Percentiles rank a stretch among this genome's conserved stretches.
Evolutionary conservation across 2,113 vertebrate genomes (phyloP).

Genomic region (Gavia stellata): DNA sequence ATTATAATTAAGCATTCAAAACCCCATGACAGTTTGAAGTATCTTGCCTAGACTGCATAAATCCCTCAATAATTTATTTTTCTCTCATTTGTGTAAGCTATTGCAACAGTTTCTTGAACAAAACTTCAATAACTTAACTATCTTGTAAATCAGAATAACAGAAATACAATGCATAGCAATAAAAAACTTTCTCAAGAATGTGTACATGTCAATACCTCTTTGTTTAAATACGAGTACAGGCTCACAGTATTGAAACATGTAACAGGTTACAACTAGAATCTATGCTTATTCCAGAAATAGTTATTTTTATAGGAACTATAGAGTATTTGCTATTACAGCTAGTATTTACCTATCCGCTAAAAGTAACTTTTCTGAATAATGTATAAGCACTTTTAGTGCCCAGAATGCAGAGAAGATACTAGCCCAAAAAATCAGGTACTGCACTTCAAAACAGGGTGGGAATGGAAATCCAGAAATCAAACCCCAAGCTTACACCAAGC

Average conservation of each 20-base stretch:
- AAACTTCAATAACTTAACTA: not conserved
- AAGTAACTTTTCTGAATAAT: not conserved
- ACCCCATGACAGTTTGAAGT: not conserved
- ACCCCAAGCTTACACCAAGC: not conserved
- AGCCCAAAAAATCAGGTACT: accelerated
- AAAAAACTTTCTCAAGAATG: not conserved
- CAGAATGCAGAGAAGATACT: accelerated
- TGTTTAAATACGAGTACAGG: not conserved
- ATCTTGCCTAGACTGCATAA: not conserved
- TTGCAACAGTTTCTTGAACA: not conserved
- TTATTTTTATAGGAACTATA: not conserved
- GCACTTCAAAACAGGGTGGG: not conserved
- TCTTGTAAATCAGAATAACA: not conserved
- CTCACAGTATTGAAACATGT: not conserved
- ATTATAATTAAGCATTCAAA: not conserved
- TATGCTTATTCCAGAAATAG: not conserved
- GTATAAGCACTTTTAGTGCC: not conserved
- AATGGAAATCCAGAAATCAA: not conserved
- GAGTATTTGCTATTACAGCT: not conserved
- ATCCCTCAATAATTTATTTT: not conserved
- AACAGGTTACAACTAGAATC: not conserved
- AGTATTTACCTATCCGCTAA: not conserved
- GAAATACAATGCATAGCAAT: not conserved
- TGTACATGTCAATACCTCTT: accelerated
- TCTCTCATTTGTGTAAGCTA: not conserved